Evolutionary conservation across 2,888 invertebrate species (phyloP).

Genomic region (Xylota sylvarum): DNA sequence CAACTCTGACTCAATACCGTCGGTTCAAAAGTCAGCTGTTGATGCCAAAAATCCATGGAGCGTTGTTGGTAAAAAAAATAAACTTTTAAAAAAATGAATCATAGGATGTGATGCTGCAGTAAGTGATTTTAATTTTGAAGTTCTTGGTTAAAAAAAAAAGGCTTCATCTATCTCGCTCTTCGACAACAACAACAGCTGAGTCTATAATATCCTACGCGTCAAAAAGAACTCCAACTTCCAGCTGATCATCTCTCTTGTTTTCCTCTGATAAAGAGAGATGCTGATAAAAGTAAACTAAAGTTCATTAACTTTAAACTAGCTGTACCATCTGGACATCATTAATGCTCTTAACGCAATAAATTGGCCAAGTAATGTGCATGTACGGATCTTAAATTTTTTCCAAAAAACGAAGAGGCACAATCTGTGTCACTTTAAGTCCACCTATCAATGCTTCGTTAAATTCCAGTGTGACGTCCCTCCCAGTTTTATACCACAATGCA

Average conservation of each 20-base stretch:
- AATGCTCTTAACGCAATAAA: not conserved
- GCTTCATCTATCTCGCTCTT: conserved; percentile 4
- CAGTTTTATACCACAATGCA: not conserved
- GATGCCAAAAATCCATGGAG: too few relatives aligned
- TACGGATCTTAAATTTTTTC: not conserved
- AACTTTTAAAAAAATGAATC: too few relatives aligned
- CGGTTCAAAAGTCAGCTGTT: too few relatives aligned
- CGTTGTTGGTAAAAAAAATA: too few relatives aligned
- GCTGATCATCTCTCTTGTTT: too few relatives aligned
- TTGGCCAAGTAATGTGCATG: not conserved
- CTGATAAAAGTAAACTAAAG: too few relatives aligned
- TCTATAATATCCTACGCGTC: not conserved
- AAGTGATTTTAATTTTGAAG: too few relatives aligned
- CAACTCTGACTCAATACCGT: too few relatives aligned
- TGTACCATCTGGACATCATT: too few relatives aligned
- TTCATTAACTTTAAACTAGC: too few relatives aligned
- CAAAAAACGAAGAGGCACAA: not conserved
- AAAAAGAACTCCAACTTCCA: too few relatives aligned
- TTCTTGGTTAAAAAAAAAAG: not conserved
- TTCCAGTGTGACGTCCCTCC: not conserved
- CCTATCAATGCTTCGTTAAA: not conserved
- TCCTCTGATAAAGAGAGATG: too few relatives aligned
- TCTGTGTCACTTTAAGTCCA: not conserved
- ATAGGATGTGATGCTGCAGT: not conserved
- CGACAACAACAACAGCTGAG: not conserved